Evolutionary conservation across 2,797 vertebrate species (phyloP).

Genomic region (Otolemur crassicaudatus): DNA sequence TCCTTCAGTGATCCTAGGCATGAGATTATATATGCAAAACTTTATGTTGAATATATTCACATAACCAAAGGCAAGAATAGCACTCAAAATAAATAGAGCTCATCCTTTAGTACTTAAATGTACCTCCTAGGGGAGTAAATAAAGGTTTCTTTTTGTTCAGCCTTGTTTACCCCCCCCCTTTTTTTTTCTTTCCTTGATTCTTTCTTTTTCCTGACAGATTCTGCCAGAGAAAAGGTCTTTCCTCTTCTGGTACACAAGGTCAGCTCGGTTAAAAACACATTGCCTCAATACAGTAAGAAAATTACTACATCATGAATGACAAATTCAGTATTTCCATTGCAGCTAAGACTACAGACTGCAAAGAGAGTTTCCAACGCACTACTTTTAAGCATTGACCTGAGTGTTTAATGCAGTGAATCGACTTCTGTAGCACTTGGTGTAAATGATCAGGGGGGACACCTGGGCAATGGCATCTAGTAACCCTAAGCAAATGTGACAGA

Average conservation of each 20-base stretch:
- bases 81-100: slow-evolving; percentile 12
- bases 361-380: background rate
- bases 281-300: background rate
- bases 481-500: background rate
- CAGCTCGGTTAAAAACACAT: slow-evolving; percentile 2
- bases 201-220: background rate
- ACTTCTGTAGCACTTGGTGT: background rate
- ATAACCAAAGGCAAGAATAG: background rate
- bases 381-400: background rate
- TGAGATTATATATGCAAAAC: slow-evolving; percentile 26
- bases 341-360: background rate
- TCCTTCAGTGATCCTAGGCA: background rate
- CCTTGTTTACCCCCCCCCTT: background rate
- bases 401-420: background rate
- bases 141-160: background rate
- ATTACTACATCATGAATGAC: background rate
- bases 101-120: background rate
- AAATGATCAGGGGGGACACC: background rate
- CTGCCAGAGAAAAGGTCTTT: background rate
- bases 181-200: background rate
- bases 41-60: slow-evolving; percentile 5
- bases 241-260: background rate
- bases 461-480: background rate
- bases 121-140: background rate
- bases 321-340: background rate